Conservation (phyloP, 2,888 invertebrate genomes). For the Xestia rhomboidea region DNA sequence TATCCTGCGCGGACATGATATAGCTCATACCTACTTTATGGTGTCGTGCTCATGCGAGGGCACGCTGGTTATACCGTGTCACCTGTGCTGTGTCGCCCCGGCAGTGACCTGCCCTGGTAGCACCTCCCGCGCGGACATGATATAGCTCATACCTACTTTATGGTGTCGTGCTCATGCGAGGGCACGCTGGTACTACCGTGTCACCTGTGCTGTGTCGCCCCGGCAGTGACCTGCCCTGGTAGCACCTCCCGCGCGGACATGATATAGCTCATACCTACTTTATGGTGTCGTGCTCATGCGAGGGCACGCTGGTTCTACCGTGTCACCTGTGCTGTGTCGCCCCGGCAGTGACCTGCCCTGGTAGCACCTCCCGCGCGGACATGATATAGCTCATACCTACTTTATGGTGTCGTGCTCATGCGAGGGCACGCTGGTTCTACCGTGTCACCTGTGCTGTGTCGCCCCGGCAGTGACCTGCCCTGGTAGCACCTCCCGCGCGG, state of each 20-base stretch:
- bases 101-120: constrained; percentile 14
- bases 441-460: not conserved
- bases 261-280: constrained; percentile 49
- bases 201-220: not conserved
- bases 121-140: constrained; percentile 47
- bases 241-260: constrained; percentile 39
- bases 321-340: not conserved
- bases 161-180: not conserved
- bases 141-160: constrained; percentile 46
- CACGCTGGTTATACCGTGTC: not conserved
- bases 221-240: constrained; percentile 19
- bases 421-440: not conserved
- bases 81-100: not conserved
- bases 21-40: constrained; percentile 42
- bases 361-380: constrained; percentile 35
- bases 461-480: constrained; percentile 17
- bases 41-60: not conserved
- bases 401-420: constrained; percentile 20
- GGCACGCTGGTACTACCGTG: not conserved
- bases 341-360: constrained; percentile 18
- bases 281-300: constrained; percentile 12
- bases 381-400: constrained; percentile 49
- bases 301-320: not conserved
- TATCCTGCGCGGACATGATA: constrained; percentile 44
- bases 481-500: constrained; percentile 32